Evolutionary conservation across 2,888 invertebrate genomes (phyloP).

Genomic region (Tenthredo scrophulariae): DNA sequence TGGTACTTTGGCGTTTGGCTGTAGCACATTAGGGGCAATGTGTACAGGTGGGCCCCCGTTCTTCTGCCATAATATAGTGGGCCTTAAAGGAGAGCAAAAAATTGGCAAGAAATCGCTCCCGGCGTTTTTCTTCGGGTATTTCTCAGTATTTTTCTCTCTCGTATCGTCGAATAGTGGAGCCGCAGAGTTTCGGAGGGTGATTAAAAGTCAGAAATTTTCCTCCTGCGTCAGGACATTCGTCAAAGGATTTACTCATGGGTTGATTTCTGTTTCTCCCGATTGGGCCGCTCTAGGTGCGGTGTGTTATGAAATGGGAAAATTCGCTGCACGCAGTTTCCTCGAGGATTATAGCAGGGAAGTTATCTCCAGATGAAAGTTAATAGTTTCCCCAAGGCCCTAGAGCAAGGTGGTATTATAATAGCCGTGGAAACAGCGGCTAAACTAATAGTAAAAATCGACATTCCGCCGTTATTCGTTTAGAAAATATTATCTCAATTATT

Average conservation of each 20-base stretch:
- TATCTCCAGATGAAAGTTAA: neutral
- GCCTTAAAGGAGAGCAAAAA: conserved; percentile 44
- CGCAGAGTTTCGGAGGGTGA: too few relatives aligned
- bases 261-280: neutral
- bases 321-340: neutral
- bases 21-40: conserved; percentile 40
- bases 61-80: conserved; percentile 3
- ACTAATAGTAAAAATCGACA: conserved; percentile 71
- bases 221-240: neutral
- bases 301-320: conserved; percentile 4
- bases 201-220: neutral
- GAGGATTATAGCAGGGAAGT: neutral
- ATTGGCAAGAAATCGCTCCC: neutral
- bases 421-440: conserved; percentile 34
- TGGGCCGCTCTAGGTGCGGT: neutral
- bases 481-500: conserved; percentile 75
- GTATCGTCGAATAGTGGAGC: neutral
- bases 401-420: neutral
- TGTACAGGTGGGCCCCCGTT: conserved; percentile 36
- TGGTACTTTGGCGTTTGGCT: conserved; percentile 49
- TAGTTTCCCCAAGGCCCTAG: conserved; percentile 33
- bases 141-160: neutral
- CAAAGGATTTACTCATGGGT: neutral
- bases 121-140: neutral
- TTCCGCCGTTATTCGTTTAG: conserved; percentile 67